Evolutionary conservation across 2,797 vertebrate genomes (phyloP), one percentile per base, ranked within the genome.

Genomic region (Anisognathus igniventris): DNA sequence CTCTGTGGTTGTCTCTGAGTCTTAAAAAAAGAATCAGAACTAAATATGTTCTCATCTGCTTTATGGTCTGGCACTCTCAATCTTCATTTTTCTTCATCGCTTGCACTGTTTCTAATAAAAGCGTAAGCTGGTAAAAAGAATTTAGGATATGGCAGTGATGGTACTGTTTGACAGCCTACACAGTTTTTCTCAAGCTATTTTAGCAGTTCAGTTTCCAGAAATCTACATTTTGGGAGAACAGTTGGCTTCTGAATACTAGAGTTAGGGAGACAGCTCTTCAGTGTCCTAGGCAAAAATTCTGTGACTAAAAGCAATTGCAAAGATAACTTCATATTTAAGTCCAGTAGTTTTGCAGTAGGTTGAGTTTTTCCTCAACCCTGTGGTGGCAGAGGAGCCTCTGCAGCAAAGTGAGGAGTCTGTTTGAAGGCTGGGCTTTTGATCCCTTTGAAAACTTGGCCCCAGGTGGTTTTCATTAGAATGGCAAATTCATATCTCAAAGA

Each of bases 381-480:
- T 65, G 67, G 24, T 60, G 56, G 23, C 6, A 0, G 24, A 86
- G 44, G 25, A 85, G 35, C 31, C 24, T 70, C 54, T 54, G 48
- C n/a, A 71, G 75, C 31, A 40, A 57, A 85, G 65, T 8, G 22
- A 91, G 37, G n/a, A 62, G 56, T 47, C 75, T 74, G 35, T 73
- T 68, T 45, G 65, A 58, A 84, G 82, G 44, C 62, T 81, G 66
- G 47, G 70, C 73, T 93, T 83, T 45, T 35, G 33, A 94, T 74
- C 62, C 24, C 68, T 94, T 96, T 96, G 93, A 92, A 96, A 96
- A 74, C 89, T 96, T 95, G 92, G 56, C 95, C 93, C 37, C 47
- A 3, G 85, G 92, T 70, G 33, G 9, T 94, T 96, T 95, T 66
- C 92, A 75, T 96, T 93, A 84, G 93, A 96, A 93, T 92, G 79